Evolutionary conservation across 2,888 invertebrate species (phyloP), one percentile per base, ranked within the genome.

Genomic region (Sarcophaga rosellei): DNA sequence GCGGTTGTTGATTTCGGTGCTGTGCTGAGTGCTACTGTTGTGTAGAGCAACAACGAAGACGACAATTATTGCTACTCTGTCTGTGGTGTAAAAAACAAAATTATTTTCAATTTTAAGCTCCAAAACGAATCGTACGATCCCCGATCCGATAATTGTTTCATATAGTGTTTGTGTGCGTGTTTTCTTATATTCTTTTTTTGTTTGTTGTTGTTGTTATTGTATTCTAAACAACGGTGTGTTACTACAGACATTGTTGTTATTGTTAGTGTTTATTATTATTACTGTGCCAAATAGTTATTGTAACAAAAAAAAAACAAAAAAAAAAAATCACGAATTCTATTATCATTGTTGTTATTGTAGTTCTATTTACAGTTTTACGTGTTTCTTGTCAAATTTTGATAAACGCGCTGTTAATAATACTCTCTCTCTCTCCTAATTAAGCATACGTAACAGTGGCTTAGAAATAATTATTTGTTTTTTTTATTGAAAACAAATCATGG

Each of bases 1-100:
- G 91, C 92, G 92, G 92, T 92, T 90, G 90, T 89, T 89, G 86
- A 77, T 84, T 78, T 85, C 88, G 89, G 87, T 84, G 84, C 84
- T 70, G 78, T 82, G 73, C 59, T 66, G 81, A 85, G 69, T 72
- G 72, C 81, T 66, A 47, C 70, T 62, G 25, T 63, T n/a, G 66
- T 66, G 35, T 66, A n/a, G 35, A 63, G 23, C 15, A 4, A 17
- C 65, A 63, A 53, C 23, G 68, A 25, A 62, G 62, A 69, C 69
- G 44, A 66, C 44, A 44, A 45, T 25, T 59, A 61, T 35, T 75
- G 25, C 15, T 77, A 57, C 61, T 75, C 23, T 75, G 68, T 69
- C 23, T 84, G 53, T 70, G 63, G 69, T 70, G 44, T 84, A 53
- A 5, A 5, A 35, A 35, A 35, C 35, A 35, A 35, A 35, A 35